Base-by-base conservation (phyloP, 2,888 invertebrate species). In the Ferdinandea cuprea region DNA sequence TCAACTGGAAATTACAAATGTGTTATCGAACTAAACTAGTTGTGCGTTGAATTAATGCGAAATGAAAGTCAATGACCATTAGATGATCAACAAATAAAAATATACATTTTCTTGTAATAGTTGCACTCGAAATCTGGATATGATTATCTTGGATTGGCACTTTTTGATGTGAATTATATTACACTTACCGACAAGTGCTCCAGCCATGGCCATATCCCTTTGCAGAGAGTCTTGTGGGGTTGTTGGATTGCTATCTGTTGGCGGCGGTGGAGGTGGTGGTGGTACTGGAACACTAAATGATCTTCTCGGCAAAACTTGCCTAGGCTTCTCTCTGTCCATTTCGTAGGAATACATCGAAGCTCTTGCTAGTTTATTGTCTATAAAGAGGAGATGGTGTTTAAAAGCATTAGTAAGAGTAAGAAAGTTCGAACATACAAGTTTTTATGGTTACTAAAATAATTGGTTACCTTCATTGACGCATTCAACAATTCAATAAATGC, bases 251-350 rank as follows among this genome's bases (percentile, higher is more conserved):
- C 86, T 88, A 2, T 87, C 87, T 17, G 91, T 90, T 1, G 91
- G 91, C 78, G 91, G 91, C 83, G 91, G 91, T 25, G 92, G 91
- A 8, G 91, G 91, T 11, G 91, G 91, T n/a, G 91, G 89, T 1
- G 91, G 91, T 8, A 44, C 44, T 21, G 91, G 87, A 90, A 90
- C 87, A 69, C 89, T 87, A 79, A 88, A 84, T 78, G 90, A 84
- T 66, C 89, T 87, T 3, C 69, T 68, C 5, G 66, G 65, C 21
- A 83, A 71, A 25, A 85, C 48, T 17, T 84, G 83, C 50, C 86
- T 86, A 30, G 87, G 86, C n/a, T 87, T 85, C 54, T 88, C 88
- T 0, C 86, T 86, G 7, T 89, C 89, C 1, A 85, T 58, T 21
- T 83, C 83, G 25, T 72, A 83, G 9, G 78, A 50, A 32, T 37